These are phyloP conservation scores for Heterohyrax brucei DNA, from an alignment of 2,797 vertebrate species.

Conservation along the genomic window DNA sequence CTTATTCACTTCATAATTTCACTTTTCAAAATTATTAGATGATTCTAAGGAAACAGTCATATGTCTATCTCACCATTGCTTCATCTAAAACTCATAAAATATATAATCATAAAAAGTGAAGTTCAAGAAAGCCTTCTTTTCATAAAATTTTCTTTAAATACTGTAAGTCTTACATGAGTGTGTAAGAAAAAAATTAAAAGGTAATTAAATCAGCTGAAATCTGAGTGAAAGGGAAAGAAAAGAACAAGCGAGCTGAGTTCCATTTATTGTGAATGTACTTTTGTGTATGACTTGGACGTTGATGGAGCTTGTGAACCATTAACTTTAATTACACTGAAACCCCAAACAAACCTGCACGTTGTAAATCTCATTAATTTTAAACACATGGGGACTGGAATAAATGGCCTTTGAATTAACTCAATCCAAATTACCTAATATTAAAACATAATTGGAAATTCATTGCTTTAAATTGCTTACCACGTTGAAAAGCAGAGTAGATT, in stretches of 20 bases:
- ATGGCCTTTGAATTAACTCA: slow-evolving; percentile 74
- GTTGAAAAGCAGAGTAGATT: neutral
- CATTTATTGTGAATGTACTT: neutral
- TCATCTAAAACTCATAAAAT: slow-evolving; percentile 12
- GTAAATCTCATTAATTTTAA: slow-evolving; percentile 77
- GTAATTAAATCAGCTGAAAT: slow-evolving; percentile 51
- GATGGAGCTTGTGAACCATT: slow-evolving; percentile 46
- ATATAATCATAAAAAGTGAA: slow-evolving; percentile 35
- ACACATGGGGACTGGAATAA: slow-evolving; percentile 50
- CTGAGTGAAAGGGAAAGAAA: neutral
- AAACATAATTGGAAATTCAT: slow-evolving; percentile 72
- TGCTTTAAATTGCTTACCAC: slow-evolving; percentile 53
- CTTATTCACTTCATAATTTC: slow-evolving; percentile 36
- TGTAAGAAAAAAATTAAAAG: slow-evolving; percentile 56
- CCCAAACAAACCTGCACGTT: slow-evolving; percentile 3
- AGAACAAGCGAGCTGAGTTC: neutral
- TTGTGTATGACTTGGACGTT: slow-evolving; percentile 51
- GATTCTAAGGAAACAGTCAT: neutral
- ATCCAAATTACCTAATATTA: slow-evolving; percentile 70
- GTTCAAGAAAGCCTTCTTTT: slow-evolving; percentile 13
- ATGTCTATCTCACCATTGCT: neutral
- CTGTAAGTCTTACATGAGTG: slow-evolving; percentile 17
- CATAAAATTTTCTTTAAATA: slow-evolving; percentile 51
- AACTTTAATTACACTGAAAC: slow-evolving; percentile 63
- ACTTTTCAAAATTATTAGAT: slow-evolving; percentile 52